These are phyloP conservation scores for Ophraella communa DNA, from an alignment of 2,888 invertebrate genomes.

Conservation along the genomic window DNA sequence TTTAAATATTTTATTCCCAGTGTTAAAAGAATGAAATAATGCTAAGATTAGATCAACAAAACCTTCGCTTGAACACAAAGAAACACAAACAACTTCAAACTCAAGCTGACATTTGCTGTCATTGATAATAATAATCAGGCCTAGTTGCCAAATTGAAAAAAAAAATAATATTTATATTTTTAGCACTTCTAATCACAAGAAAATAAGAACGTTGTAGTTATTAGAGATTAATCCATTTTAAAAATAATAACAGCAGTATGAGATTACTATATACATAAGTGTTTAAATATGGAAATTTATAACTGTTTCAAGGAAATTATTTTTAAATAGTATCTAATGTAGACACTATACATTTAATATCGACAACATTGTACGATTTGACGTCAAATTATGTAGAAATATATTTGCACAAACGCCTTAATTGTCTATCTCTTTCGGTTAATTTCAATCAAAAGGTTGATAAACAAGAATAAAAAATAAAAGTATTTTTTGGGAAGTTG, in stretches of 20 bases:
- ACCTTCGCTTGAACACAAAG: slow-evolving; percentile 16
- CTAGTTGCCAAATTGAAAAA: neutral
- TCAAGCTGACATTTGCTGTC: slow-evolving; percentile 16
- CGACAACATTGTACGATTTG: neutral
- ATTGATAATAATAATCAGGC: slow-evolving; percentile 10
- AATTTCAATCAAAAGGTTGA: neutral
- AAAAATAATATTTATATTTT: neutral
- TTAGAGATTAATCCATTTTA: neutral
- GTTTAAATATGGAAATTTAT: neutral
- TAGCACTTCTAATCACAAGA: neutral
- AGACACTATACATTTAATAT: neutral
- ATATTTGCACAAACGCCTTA: neutral
- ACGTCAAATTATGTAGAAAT: neutral
- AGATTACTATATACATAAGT: too few relatives aligned
- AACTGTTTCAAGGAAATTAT: neutral
- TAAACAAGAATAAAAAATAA: neutral
- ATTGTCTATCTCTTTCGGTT: neutral
- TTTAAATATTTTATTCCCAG: neutral
- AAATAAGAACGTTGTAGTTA: neutral
- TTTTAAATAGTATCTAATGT: neutral
- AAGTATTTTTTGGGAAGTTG: neutral
- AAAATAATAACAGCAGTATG: too few relatives aligned
- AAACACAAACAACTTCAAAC: slow-evolving; percentile 21
- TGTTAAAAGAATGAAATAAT: neutral
- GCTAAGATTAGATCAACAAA: slow-evolving; percentile 1